Conservation (phyloP, 2,113 vertebrate genomes). For the Scatophagus argus region DNA sequence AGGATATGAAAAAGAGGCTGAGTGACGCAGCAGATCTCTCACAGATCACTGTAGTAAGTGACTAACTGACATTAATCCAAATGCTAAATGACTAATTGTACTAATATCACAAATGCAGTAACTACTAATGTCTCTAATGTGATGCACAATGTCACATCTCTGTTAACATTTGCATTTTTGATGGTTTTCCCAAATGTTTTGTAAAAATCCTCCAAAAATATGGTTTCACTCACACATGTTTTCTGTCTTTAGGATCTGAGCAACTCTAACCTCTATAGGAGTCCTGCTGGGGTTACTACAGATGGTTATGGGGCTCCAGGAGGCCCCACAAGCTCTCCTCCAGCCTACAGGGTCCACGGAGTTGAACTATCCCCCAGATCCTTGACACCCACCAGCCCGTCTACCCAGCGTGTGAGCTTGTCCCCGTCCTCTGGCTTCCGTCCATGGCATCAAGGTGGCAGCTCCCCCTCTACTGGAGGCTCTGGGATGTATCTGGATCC, state of each 20-base stretch:
- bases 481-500: conserved; percentile 56
- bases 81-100: neutral
- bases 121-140: no score
- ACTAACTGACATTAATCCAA: conserved; percentile 48
- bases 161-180: neutral
- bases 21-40: conserved; percentile 80
- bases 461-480: conserved; percentile 38
- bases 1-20: conserved; percentile 87
- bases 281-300: neutral
- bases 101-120: conserved; percentile 21
- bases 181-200: neutral
- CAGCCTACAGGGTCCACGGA: conserved; percentile 40
- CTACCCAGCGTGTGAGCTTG: neutral
- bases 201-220: neutral
- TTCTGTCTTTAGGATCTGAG: conserved; percentile 83
- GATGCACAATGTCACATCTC: conserved; percentile 11
- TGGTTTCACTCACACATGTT: neutral
- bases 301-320: conserved; percentile 64
- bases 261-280: conserved; percentile 78
- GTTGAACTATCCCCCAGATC: conserved; percentile 23
- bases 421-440: conserved; percentile 17
- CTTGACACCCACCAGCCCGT: conserved; percentile 24
- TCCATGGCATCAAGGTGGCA: neutral
- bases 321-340: conserved; percentile 50
- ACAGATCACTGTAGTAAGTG: conserved; percentile 90